These are phyloP conservation scores for Alloscopus bannaensis DNA, from an alignment of 2,888 invertebrate genomes.

Conservation along the genomic window DNA sequence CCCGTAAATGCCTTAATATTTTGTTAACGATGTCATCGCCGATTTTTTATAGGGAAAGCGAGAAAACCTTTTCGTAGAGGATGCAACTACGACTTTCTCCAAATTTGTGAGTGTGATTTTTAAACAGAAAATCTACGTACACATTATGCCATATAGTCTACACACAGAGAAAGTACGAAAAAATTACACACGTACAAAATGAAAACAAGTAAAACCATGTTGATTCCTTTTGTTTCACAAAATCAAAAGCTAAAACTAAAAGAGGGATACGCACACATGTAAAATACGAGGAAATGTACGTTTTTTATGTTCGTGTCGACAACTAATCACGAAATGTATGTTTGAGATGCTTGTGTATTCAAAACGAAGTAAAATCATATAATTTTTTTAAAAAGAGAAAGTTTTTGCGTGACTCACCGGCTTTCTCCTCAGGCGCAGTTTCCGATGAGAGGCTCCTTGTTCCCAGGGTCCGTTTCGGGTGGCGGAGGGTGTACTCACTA, in stretches of 20 bases:
- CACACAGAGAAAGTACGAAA: too few species aligned
- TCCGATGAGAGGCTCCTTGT: conserved; percentile 77
- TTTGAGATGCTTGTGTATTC: background rate
- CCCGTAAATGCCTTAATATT: too few species aligned
- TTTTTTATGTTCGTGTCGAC: too few species aligned
- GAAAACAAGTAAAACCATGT: too few species aligned
- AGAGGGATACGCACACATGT: too few species aligned
- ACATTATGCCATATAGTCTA: too few species aligned
- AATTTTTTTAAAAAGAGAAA: background rate
- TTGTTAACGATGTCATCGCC: too few species aligned
- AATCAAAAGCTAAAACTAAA: too few species aligned
- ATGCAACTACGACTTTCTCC: too few species aligned
- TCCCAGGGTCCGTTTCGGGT: conserved; percentile 72
- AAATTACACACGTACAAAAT: too few species aligned
- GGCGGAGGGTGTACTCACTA: conserved; percentile 73
- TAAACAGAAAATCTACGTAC: background rate
- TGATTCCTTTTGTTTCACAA: too few species aligned
- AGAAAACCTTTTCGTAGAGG: conserved; percentile 38
- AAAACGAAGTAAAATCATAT: background rate
- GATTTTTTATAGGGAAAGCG: conserved; percentile 49
- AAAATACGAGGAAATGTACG: too few species aligned
- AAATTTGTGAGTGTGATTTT: background rate
- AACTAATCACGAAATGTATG: background rate
- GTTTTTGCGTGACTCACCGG: conserved; percentile 78
- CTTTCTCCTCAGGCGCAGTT: conserved; percentile 89